A percentile compares a stretch with the other conserved stretches of the same genome.
Evolutionary conservation across 2,888 invertebrate species (phyloP).

Genomic region (Nemotelus nigrinus): DNA sequence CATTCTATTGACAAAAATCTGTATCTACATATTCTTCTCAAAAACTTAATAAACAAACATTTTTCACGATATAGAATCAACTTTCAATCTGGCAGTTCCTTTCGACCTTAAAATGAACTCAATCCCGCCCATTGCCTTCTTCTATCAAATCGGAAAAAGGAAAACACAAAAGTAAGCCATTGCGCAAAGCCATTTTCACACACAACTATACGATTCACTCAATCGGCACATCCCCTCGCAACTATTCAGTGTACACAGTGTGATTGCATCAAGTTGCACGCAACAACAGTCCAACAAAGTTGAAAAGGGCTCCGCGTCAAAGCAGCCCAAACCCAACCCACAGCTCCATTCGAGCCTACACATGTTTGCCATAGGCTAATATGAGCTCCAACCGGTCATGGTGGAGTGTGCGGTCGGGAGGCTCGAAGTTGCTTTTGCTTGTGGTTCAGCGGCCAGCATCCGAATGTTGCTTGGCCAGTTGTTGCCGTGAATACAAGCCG

Average conservation of each 20-base stretch:
- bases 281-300: neutral
- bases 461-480: constrained; percentile 18
- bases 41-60: neutral
- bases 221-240: neutral
- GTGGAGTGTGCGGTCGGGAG: too few species aligned
- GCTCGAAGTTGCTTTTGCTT: neutral
- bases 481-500: constrained; percentile 25
- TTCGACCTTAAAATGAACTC: too few species aligned
- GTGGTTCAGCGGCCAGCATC: constrained; percentile 29
- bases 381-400: too few species aligned
- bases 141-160: constrained; percentile 2
- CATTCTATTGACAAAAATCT: neutral
- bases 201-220: neutral
- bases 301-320: neutral
- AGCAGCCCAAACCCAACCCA: neutral
- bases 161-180: neutral
- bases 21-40: neutral
- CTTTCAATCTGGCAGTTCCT: neutral
- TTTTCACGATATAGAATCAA: neutral
- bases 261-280: neutral
- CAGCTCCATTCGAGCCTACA: neutral
- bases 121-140: neutral
- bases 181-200: neutral
- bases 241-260: neutral
- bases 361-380: neutral